phyloP scores from a whole-genome alignment of 35 echinoderm and acorn worm genomes.

The Antedon bifida region DNA sequence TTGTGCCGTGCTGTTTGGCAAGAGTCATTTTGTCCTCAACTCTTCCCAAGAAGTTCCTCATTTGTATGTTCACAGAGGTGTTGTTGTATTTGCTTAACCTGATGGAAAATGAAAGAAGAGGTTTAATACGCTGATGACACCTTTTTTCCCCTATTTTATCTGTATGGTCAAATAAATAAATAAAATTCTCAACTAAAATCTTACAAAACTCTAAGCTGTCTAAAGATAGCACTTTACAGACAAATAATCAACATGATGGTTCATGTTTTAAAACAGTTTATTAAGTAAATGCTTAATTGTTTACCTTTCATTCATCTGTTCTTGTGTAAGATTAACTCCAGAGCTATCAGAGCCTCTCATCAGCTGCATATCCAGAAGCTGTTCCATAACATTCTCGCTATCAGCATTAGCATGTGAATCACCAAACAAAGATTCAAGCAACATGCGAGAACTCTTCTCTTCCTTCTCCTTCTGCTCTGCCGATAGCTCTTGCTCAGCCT shows the following conservation, averaged over 20 bases:
- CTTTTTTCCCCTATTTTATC: no score
- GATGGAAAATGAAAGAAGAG: conserved; percentile 8
- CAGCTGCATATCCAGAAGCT: conserved; percentile 74
- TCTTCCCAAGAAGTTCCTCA: conserved; percentile 39
- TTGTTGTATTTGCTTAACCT: conserved; percentile 74
- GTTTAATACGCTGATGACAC: background rate
- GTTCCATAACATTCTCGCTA: conserved; percentile 46
- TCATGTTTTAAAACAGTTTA: no score
- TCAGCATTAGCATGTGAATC: conserved; percentile 34
- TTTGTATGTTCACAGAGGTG: conserved; percentile 50
- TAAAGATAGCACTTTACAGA: no score
- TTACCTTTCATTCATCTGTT: conserved; percentile 62
- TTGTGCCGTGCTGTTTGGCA: conserved; percentile 67
- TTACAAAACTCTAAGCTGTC: no score
- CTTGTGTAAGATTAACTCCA: conserved; percentile 64
- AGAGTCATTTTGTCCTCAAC: conserved; percentile 70
- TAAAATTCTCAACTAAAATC: no score
- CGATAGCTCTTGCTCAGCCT: background rate
- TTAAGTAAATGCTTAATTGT: no score
- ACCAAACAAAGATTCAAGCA: conserved; percentile 60
- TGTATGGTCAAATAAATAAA: no score
- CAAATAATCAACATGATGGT: no score
- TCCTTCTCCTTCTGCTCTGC: background rate
- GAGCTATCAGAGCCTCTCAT: conserved; percentile 38
- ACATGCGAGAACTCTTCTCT: conserved; percentile 1